A percentile compares a stretch with the other conserved stretches of the same genome.
These are phyloP conservation scores for Napeogenes inachia DNA, from an alignment of 2,888 invertebrate species.

Conservation along the genomic window DNA sequence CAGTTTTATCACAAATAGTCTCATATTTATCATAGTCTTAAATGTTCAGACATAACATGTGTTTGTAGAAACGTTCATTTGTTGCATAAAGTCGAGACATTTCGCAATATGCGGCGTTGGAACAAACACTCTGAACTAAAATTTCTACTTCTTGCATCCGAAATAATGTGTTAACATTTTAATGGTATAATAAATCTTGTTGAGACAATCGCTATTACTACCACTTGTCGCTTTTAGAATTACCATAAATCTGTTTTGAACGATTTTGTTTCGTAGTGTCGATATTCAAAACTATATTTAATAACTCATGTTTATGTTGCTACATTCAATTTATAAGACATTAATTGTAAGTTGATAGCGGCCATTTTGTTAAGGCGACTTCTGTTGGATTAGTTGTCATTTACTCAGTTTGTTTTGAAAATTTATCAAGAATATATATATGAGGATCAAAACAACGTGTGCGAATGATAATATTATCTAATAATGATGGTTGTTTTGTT, in stretches of 20 bases:
- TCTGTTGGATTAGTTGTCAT: no score
- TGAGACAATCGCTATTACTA: neutral
- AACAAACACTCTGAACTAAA: slow-evolving; percentile 3
- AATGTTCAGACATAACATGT: neutral
- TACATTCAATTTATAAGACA: no score
- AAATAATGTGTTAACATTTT: neutral
- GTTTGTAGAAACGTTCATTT: slow-evolving; percentile 5
- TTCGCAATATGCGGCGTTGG: slow-evolving; percentile 3
- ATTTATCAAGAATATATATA: no score
- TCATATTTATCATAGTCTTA: neutral
- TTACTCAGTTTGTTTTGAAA: no score
- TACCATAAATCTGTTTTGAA: neutral
- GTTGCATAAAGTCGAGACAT: slow-evolving; percentile 6
- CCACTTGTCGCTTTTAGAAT: slow-evolving; percentile 1
- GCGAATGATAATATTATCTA: no score
- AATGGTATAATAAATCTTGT: slow-evolving; percentile 1
- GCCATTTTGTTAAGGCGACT: no score
- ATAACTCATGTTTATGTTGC: neutral
- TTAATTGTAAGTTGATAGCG: no score
- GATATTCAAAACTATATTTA: neutral
- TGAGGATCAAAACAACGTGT: no score
- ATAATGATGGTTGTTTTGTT: no score
- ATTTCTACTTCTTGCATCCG: neutral
- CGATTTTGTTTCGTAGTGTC: neutral
- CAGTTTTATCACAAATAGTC: neutral